Conservation (phyloP, 2,113 vertebrate species). For the Amazona vittata region DNA sequence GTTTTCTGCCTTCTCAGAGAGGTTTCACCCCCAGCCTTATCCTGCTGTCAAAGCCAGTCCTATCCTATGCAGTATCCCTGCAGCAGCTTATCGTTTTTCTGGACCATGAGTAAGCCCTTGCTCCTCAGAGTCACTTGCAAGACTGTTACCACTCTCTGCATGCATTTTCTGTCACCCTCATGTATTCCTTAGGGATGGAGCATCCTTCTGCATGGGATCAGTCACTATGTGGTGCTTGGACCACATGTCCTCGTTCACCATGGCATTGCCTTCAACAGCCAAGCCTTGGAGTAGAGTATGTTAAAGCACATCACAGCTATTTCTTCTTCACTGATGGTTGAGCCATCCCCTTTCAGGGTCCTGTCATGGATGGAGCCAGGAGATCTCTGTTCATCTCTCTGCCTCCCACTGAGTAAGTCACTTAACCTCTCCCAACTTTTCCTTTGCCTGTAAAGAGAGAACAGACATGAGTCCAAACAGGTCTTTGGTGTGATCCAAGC, state of each 20-base stretch:
- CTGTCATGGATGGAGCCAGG: neutral
- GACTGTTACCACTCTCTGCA: neutral
- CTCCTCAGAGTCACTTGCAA: neutral
- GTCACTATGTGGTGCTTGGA: neutral
- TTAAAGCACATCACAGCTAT: neutral
- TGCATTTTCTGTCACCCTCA: neutral
- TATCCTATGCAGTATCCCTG: no score
- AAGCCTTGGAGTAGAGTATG: neutral
- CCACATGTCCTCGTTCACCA: accelerated
- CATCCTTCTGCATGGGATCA: neutral
- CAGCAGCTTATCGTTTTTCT: neutral
- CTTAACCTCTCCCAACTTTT: neutral
- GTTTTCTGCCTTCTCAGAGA: neutral
- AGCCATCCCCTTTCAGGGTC: neutral
- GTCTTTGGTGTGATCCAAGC: neutral
- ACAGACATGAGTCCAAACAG: neutral
- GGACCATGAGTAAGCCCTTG: neutral
- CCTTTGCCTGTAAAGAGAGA: neutral
- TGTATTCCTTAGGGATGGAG: neutral
- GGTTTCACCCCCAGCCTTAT: neutral
- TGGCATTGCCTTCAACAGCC: neutral
- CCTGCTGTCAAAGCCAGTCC: neutral
- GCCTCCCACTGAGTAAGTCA: neutral
- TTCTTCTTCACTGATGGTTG: neutral
- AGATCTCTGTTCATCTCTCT: neutral